Evolutionary conservation across 2,797 vertebrate genomes (phyloP), one percentile per base, ranked within the genome.

Genomic region (Catostomus latipinnis): DNA sequence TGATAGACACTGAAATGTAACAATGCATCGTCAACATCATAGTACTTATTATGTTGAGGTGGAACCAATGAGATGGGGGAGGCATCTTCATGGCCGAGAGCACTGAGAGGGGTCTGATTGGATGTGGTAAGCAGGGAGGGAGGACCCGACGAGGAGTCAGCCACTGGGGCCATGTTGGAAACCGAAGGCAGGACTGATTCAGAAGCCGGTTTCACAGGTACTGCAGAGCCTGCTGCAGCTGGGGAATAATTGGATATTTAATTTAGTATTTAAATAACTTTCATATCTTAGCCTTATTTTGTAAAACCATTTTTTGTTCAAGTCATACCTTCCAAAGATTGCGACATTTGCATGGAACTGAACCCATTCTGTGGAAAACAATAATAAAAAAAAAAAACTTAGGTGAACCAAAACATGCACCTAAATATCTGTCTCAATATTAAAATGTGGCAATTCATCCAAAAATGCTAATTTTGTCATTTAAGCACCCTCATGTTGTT

Each of bases 41-140:
- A 81, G 91, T 84, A 98, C 97, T 95, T 98, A 94, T 93, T 96
- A 89, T 97, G 97, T 72, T 97, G 97, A 34, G 34, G 1, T 83
- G 82, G 92, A 80, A 90, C 93, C 0, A 95, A 89, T 74, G 92
- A 93, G 9, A 91, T 95, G 53, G 93, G 94, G 58, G 96, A 93
- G 80, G 96, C 87, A 82, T 98, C 97, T 89, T 98, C 97, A 0
- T 98, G 97, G 83, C 95, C 94, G 73, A 98, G 91, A 81, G 92
- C 90, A 0, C 94, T 89, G 0, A 94, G 94, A 56, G 96, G 95
- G 0, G 95, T 83, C 86, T 93, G 96, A 91, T 93, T 96, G 87
- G 96, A 91, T 8, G 96, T 90, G 0, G 93, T 93, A 89, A 98
- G 88, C 91, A 98, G 85, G 68, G 97, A 96, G 0, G 95, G 85